Base-by-base conservation (phyloP, 2,113 vertebrate species). In the Pholis gunnellus region DNA sequence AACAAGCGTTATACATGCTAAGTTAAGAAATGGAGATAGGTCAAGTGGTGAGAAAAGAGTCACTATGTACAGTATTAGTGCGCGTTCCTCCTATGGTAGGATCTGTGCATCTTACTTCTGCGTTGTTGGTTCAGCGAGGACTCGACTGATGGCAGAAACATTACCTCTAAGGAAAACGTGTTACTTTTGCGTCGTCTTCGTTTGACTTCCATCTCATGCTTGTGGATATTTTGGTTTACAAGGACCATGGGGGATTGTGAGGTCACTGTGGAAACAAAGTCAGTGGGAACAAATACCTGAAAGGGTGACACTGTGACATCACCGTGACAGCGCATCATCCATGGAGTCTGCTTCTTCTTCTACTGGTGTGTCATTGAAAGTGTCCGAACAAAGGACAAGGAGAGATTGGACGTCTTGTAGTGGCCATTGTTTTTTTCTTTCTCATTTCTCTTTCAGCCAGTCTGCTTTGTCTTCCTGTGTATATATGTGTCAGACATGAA, bases 1-100 rank as follows among this genome's bases (percentile, higher is more conserved):
- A 88, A 84, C 66, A 77, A 82, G 73, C 81, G 54, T 90, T 88
- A 59, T 74, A 87, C 60, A 83, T 73, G 88, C 81, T 78, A 72
- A 79, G 88, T 78, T 81, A 78, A 78, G 31, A 69, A 54, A 81
- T 74, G 85, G 70, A 87, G 87, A 81, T 31, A 29, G 27, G 65
- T 31, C 44, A 86, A 66, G 75, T 61, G 65, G 71, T 50, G 66
- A 72, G 69, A 81, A 79, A 76, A 96, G 94, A 95, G 95, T 95
- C 93, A 95, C 96, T 94, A 60, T 86, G 88, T 92, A 80, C 87
- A 83, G 77, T 75, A 84, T 56, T 76, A 66, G 79, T 90, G 92
- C 85, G 84, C 95, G 96, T 97, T 99, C 98, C 98, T 99, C 98
- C 98, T 99, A 98, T 99, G 98, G 97, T 96, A 97, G 98, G 97